Percentiles rank a stretch among this genome's conserved stretches.
phyloP scores from a whole-genome alignment of 2,113 vertebrate species.

The Phrynosoma platyrhinos region DNA sequence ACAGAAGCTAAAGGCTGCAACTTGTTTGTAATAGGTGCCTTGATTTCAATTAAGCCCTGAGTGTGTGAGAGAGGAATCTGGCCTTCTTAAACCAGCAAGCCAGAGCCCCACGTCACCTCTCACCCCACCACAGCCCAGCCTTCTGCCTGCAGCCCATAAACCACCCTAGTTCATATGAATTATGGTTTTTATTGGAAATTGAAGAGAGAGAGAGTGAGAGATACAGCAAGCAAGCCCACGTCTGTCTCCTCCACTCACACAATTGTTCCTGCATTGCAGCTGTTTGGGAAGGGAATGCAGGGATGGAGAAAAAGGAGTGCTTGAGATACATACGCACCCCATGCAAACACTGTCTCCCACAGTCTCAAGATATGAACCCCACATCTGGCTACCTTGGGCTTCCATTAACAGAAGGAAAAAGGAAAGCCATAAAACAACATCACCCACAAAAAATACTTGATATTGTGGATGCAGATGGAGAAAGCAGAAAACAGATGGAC shows the following conservation, averaged over 20 bases:
- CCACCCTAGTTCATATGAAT: conserved; percentile 28
- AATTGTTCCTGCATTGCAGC: conserved; percentile 41
- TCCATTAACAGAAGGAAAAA: too few relatives aligned
- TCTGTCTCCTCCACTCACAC: conserved; percentile 17
- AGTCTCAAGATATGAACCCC: not conserved
- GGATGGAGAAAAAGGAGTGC: not conserved
- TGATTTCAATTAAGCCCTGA: not conserved
- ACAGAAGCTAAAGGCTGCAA: not conserved
- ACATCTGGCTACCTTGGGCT: too few relatives aligned
- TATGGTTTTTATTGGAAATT: conserved; percentile 30
- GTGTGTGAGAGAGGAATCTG: not conserved
- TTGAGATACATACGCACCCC: not conserved
- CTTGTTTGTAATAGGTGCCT: not conserved
- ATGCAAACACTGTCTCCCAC: not conserved
- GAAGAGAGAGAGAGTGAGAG: not conserved
- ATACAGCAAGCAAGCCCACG: conserved; percentile 12
- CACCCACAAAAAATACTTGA: not conserved
- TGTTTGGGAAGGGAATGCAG: conserved; percentile 38
- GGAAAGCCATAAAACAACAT: not conserved
- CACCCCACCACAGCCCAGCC: conserved; percentile 26
- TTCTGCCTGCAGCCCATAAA: conserved; percentile 40
- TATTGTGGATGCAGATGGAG: not conserved
- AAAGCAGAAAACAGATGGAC: not conserved
- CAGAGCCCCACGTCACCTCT: conserved; percentile 18
- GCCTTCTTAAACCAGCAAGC: conserved; percentile 1